Conservation (phyloP, 30 jellyfish, hydroid and myxozoan genomes). For the Pelagia noctiluca region DNA sequence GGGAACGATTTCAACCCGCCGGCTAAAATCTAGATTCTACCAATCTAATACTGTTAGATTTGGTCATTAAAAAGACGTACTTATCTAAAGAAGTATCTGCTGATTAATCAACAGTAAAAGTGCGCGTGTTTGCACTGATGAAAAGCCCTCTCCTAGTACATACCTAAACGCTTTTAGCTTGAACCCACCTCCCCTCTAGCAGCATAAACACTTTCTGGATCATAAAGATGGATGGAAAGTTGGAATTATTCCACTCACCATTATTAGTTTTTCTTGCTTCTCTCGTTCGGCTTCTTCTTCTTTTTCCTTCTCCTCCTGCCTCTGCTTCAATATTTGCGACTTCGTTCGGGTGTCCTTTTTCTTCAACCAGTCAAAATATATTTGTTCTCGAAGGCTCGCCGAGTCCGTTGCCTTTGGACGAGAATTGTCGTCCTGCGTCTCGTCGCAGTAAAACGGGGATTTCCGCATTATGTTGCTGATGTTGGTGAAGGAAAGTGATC, state of each 20-base stretch:
- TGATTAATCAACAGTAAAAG: no score
- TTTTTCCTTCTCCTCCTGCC: conserved; percentile 48
- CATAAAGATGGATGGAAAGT: no score
- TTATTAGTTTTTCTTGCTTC: conserved; percentile 31
- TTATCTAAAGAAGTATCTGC: no score
- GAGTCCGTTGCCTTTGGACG: conserved; percentile 45
- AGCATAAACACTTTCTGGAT: no score
- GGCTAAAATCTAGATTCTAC: no score
- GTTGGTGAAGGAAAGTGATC: conserved; percentile 67
- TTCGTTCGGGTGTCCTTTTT: conserved; percentile 57
- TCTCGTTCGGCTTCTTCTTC: conserved; percentile 64
- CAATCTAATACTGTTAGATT: no score
- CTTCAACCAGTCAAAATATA: conserved; percentile 84
- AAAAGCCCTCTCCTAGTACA: no score
- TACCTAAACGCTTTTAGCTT: no score
- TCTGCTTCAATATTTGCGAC: conserved; percentile 13
- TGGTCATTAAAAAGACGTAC: no score
- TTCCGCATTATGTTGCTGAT: conserved; percentile 66
- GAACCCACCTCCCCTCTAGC: no score
- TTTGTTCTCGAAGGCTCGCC: conserved; percentile 74
- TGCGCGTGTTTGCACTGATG: no score
- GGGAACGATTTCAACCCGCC: no score
- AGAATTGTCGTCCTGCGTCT: background rate
- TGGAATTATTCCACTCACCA: conserved; percentile 35
- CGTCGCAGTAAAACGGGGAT: conserved; percentile 49